Conservation (phyloP, 1,140 invertebrate genomes). For the Zaprionus vittiger region DNA sequence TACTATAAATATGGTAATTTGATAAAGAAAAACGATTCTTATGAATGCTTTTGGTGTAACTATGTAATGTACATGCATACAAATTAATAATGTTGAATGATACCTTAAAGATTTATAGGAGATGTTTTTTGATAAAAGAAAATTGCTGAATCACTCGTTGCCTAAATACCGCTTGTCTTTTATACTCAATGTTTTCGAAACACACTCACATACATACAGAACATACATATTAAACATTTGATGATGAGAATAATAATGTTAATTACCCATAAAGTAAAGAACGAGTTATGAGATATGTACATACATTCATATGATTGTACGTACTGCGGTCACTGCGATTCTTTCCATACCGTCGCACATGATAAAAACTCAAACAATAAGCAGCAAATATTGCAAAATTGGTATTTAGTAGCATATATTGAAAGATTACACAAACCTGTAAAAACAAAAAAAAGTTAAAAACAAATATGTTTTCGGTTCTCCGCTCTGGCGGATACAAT, state of each 20-base stretch:
- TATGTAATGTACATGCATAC: constrained; percentile 62
- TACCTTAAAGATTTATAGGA: constrained; percentile 75
- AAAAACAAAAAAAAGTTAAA: constrained; percentile 39
- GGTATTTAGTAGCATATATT: constrained; percentile 75
- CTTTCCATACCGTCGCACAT: constrained; percentile 55
- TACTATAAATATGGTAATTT: constrained; percentile 33
- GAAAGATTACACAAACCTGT: constrained; percentile 17
- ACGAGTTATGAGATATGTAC: constrained; percentile 18
- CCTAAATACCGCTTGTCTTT: constrained; percentile 84
- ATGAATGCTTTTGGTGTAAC: constrained; percentile 84
- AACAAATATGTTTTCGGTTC: constrained; percentile 18
- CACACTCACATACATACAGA: constrained; percentile 50
- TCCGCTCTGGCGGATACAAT: constrained; percentile 7
- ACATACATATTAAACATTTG: constrained; percentile 22
- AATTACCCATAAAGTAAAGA: neutral
- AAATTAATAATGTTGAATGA: constrained; percentile 72
- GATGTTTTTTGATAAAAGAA: constrained; percentile 76
- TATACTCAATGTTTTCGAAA: constrained; percentile 83
- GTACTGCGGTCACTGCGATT: constrained; percentile 41
- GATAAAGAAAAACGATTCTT: constrained; percentile 79
- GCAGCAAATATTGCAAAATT: constrained; percentile 77
- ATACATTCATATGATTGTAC: neutral
- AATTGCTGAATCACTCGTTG: constrained; percentile 84
- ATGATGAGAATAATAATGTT: constrained; percentile 41
- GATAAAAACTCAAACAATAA: constrained; percentile 76